A percentile compares a stretch with the other conserved stretches of the same genome.
Conservation (phyloP, 2,113 vertebrate genomes). For the Seriola rivoliana region DNA sequence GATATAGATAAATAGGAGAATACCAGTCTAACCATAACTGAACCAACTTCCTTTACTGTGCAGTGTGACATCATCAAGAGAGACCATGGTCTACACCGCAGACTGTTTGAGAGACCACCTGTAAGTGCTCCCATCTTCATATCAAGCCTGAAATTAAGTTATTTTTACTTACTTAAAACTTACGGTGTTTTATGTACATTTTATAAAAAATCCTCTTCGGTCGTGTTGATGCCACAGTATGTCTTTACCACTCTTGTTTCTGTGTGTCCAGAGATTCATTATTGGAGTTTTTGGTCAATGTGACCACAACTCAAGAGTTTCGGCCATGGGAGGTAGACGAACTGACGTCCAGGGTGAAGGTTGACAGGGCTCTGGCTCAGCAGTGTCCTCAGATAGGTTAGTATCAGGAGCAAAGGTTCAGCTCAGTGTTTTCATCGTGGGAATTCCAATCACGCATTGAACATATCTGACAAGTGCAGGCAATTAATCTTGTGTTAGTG, state of each 20-base stretch:
- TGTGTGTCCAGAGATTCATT: conserved; percentile 86
- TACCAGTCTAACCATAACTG: neutral
- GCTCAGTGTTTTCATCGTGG: neutral
- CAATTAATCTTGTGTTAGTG: neutral
- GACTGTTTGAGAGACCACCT: conserved; percentile 90
- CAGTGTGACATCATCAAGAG: conserved; percentile 91
- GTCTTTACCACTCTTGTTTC: neutral
- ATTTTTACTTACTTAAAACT: neutral
- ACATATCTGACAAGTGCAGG: neutral
- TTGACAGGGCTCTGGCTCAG: conserved; percentile 89
- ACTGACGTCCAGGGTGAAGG: conserved; percentile 84
- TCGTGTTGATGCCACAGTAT: neutral
- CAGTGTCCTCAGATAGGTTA: conserved; percentile 91
- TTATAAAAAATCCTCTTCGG: neutral
- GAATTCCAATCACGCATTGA: neutral
- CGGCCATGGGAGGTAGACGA: conserved; percentile 91
- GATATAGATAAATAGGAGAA: conserved; percentile 16
- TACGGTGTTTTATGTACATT: neutral
- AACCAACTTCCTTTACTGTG: conserved; percentile 36
- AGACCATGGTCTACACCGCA: conserved; percentile 89
- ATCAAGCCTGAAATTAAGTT: neutral
- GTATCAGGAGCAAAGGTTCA: conserved; percentile 19
- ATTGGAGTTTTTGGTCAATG: conserved; percentile 92
- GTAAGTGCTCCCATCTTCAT: conserved; percentile 82
- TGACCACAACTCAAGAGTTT: conserved; percentile 93